Conservation (phyloP, 2,113 vertebrate genomes). For the Brienomyrus longianalis region DNA sequence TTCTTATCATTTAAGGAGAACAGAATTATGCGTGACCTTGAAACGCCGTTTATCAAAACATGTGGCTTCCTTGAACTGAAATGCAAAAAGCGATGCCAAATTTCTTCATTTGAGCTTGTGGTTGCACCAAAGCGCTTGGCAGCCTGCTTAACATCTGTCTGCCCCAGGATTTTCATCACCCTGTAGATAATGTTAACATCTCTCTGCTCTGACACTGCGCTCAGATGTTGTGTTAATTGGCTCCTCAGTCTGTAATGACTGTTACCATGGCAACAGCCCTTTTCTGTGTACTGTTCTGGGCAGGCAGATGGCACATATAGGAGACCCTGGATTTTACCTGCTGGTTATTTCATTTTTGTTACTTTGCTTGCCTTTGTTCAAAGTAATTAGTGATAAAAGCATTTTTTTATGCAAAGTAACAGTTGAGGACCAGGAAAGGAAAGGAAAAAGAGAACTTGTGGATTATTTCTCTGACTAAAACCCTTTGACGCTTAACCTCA, state of each 20-base stretch:
- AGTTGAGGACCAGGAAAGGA: neutral
- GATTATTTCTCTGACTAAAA: neutral
- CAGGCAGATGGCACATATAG: slow-evolving; percentile 2
- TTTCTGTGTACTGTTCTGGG: neutral
- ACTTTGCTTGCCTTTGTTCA: neutral
- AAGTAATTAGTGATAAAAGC: slow-evolving; percentile 7
- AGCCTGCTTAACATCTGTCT: neutral
- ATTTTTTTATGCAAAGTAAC: neutral
- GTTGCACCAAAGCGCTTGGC: neutral
- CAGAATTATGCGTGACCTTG: neutral
- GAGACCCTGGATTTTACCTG: slow-evolving; percentile 11
- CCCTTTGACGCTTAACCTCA: neutral
- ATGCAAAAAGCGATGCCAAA: neutral
- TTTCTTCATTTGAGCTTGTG: neutral
- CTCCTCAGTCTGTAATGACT: slow-evolving; percentile 6
- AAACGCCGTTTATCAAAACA: neutral
- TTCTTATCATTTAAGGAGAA: neutral
- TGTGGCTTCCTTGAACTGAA: neutral
- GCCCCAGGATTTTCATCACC: slow-evolving; percentile 13
- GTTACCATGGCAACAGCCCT: slow-evolving; percentile 10
- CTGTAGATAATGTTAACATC: slow-evolving; percentile 8
- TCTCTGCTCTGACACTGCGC: neutral
- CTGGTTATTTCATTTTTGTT: neutral
- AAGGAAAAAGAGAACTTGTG: neutral
- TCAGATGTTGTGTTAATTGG: slow-evolving; percentile 21